These are phyloP conservation scores for Poecile atricapillus DNA, from an alignment of 2,113 vertebrate genomes.

Conservation along the genomic window DNA sequence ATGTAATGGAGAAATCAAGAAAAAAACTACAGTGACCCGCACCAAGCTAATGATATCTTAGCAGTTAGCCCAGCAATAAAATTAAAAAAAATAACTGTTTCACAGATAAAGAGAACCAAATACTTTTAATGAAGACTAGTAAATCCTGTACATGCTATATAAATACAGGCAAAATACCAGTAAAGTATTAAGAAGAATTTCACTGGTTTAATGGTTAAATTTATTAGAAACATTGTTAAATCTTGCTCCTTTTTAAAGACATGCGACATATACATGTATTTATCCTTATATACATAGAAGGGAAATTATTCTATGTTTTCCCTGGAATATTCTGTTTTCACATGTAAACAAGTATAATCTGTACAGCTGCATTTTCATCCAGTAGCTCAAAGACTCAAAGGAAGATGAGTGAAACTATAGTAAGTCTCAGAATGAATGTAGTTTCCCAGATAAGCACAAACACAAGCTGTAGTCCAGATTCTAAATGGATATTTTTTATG, in stretches of 20 bases:
- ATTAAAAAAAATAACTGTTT: not conserved
- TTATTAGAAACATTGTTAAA: not conserved
- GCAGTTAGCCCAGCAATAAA: not conserved
- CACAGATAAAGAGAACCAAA: fast-evolving
- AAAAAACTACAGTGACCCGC: not conserved
- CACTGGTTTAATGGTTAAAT: not conserved
- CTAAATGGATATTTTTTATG: not conserved
- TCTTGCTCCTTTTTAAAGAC: not conserved
- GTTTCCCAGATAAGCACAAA: not conserved
- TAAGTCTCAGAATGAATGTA: not conserved
- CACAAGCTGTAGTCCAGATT: not conserved
- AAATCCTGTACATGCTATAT: not conserved
- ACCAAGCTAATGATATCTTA: not conserved
- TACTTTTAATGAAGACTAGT: not conserved
- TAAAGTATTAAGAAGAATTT: not conserved
- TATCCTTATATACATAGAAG: not conserved
- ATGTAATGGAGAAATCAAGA: not conserved
- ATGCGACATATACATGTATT: not conserved
- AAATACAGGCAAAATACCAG: not conserved
- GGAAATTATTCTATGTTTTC: not conserved
- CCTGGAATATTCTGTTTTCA: not conserved
- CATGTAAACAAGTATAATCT: not conserved
- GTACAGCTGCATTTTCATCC: not conserved
- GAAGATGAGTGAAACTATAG: not conserved
- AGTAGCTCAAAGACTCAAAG: not conserved